These are phyloP conservation scores for Rhegmatorhina hoffmannsi DNA, from an alignment of 2,113 vertebrate species.

Conservation along the genomic window DNA sequence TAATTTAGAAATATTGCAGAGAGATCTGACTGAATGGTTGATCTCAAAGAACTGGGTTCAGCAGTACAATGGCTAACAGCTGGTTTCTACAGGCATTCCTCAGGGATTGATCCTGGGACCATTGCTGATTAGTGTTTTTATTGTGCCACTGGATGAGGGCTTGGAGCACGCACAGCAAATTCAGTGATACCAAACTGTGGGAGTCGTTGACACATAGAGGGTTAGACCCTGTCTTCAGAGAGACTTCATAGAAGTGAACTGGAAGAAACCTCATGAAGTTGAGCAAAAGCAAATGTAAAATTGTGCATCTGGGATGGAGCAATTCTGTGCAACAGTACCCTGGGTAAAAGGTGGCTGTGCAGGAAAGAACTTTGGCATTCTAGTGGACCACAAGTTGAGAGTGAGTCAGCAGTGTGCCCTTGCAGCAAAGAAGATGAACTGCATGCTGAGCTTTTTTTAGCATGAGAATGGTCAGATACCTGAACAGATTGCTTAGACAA, in stretches of 20 bases:
- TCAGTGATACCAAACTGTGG: neutral
- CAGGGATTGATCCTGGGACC: neutral
- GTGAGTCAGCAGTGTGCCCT: neutral
- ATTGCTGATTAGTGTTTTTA: neutral
- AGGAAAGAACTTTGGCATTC: neutral
- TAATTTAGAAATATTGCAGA: neutral
- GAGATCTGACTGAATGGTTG: neutral
- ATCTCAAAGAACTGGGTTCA: neutral
- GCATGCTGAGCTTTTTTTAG: fast-evolving
- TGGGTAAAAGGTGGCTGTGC: neutral
- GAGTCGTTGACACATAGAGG: fast-evolving
- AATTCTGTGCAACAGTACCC: neutral
- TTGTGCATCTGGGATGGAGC: neutral
- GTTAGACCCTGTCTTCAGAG: neutral
- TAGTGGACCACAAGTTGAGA: neutral
- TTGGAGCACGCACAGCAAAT: neutral
- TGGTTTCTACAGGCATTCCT: neutral
- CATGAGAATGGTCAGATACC: neutral
- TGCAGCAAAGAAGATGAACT: neutral
- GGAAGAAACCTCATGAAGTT: neutral
- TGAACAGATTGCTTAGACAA: no score
- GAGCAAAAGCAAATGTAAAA: neutral
- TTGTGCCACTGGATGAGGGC: neutral
- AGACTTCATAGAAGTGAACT: neutral
- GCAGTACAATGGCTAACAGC: neutral